Evolutionary conservation across 2,797 vertebrate genomes (phyloP), one percentile per base, ranked within the genome.

Genomic region (Catharus ustulatus): DNA sequence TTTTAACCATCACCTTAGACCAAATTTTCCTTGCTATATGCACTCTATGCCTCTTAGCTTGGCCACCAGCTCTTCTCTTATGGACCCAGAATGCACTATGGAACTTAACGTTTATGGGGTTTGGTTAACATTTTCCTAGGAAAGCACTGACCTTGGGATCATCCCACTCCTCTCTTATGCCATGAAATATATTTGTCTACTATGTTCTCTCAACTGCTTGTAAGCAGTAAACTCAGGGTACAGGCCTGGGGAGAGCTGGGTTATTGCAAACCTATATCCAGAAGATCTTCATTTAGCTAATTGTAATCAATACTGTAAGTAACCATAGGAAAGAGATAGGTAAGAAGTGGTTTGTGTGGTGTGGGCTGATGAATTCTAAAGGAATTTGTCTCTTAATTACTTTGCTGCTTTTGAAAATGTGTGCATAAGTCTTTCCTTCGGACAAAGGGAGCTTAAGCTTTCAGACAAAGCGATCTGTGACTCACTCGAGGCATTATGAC

Each of bases 381-480:
- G 32, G 68, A 84, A 77, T 84, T 84, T 82, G 34, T 73, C 48
- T 87, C 86, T 82, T 84, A 84, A 94, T 64, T 92, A 63, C 72
- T 91, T 89, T 43, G 12, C 38, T 95, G 10, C 74, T 82, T 90
- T 95, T 79, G 71, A 74, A 91, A 93, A 84, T 12, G 5, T 30
- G 54, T 45, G 34, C 1, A 1, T 78, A 80, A 84, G 23, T 68
- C 36, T 78, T 85, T 87, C 59, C 73, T 81, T 93, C 45, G 76
- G 40, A 91, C 80, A 91, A 90, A 89, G 74, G 55, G 34, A 92
- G 38, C 24, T 84, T 82, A 34, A 85, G 46, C 78, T 87, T 90
- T 89, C 67, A 90, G 52, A 89, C 91, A 91, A 93, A 89, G 90
- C 74, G 24, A 49, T 74, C 68, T 82, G 75, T 77, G 59, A 77